Base-by-base conservation (phyloP, 1,140 invertebrate genomes). In the Galleria mellonella region DNA sequence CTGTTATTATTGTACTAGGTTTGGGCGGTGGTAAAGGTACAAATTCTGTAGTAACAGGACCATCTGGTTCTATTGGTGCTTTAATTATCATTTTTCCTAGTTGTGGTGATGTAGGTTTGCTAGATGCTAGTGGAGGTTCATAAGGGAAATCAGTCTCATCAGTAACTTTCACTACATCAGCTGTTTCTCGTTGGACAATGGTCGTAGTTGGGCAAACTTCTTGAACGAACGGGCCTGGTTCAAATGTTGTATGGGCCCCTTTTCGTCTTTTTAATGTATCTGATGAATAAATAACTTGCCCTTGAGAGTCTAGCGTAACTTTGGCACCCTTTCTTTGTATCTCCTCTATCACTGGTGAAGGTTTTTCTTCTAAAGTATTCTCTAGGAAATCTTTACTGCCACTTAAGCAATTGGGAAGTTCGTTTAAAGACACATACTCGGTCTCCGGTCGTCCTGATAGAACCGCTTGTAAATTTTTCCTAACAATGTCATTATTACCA, bases 231-330 rank as follows among this genome's bases (percentile, higher is more conserved):
- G 92, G 91, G 73, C 94, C 94, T 51, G 93, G 94, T 87, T 93
- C 93, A 65, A 95, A 95, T 12, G 94, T 95, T 5, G 93, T 94
- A 57, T 95, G 93, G 8, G 93, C 90, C 38, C 92, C 91, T 87
- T 95, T 94, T 67, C 92, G 89, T 64, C 94, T 88, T 70, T 91
- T 92, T 43, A 97, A 81, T 70, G 94, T 96, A 60, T 97, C 95
- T 0, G 95, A 97, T 44, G 93, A 93, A 73, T 94, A 97, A 32
- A 97, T 92, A 33, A 97, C 94, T 88, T 94, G 94, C 9, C 95
- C 96, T 62, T 96, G 93, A 0, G 95, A 92, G 76, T 96, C 94
- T 23, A 97, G 76, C 9, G 92, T 95, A 0, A 96, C 95, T 64
- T 94, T 89, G 5, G 94, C 94, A 12, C 94, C 93, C 65, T 90